phyloP scores from a whole-genome alignment of 2,888 invertebrate genomes.

The Pelosia muscerda region DNA sequence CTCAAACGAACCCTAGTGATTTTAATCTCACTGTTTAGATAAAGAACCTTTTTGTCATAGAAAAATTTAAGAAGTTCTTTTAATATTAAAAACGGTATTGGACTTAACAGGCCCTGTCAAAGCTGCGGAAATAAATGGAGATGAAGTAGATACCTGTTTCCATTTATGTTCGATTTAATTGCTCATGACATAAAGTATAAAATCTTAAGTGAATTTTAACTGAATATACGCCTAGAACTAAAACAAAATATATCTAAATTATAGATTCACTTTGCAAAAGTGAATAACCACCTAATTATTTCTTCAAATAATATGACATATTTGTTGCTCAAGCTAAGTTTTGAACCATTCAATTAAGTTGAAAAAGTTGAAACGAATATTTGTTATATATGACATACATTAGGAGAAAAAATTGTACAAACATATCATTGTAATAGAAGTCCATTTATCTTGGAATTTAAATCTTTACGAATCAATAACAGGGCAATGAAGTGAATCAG shows the following conservation, averaged over 20 bases:
- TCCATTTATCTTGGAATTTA: neutral
- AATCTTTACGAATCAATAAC: neutral
- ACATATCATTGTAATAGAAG: neutral
- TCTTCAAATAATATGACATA: too few relatives aligned
- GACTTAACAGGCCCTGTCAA: constrained; percentile 52
- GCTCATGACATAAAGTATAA: constrained; percentile 28
- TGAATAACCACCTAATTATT: too few relatives aligned
- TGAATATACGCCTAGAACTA: too few relatives aligned
- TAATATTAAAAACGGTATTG: constrained; percentile 60
- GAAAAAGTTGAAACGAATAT: neutral
- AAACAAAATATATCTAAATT: too few relatives aligned
- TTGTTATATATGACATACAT: neutral
- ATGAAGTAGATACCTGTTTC: constrained; percentile 29
- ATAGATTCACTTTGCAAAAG: too few relatives aligned
- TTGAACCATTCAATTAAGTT: neutral
- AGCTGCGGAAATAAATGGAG: constrained; percentile 45
- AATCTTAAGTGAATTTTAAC: neutral
- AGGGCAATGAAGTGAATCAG: neutral
- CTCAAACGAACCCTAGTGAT: constrained; percentile 69
- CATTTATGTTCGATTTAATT: constrained; percentile 36
- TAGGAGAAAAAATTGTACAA: neutral
- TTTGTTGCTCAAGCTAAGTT: too few relatives aligned
- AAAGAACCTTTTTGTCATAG: constrained; percentile 60
- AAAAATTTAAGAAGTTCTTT: constrained; percentile 60
- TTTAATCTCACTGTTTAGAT: constrained; percentile 78